phyloP scores from a whole-genome alignment of 1,140 invertebrate genomes.

The Pseudobourletiella spinata region DNA sequence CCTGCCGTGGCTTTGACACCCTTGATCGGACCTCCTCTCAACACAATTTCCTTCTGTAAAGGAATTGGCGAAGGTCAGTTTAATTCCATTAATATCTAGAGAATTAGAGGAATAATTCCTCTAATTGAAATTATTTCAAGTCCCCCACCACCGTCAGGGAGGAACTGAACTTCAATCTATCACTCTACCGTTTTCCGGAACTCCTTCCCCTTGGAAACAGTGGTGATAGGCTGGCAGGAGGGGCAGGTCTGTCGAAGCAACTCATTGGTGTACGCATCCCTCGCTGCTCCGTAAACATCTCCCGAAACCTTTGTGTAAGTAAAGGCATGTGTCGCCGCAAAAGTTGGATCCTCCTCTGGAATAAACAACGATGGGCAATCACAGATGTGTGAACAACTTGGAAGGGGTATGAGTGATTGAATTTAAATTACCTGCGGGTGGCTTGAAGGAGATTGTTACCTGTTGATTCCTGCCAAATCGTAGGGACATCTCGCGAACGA shows the following conservation, averaged over 20 bases:
- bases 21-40: background rate
- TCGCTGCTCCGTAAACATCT: background rate
- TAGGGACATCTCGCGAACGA: constrained; percentile 2
- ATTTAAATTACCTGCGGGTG: constrained; percentile 1
- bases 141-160: too few relatives aligned
- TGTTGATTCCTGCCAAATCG: constrained; percentile 7
- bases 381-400: too few relatives aligned
- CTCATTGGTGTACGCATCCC: background rate
- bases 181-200: constrained; percentile 26
- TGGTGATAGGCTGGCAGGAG: background rate
- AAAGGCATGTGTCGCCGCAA: constrained; percentile 14
- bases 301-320: too few relatives aligned
- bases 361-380: too few relatives aligned
- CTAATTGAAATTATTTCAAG: background rate
- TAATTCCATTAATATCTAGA: background rate
- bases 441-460: background rate
- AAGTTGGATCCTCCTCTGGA: constrained; percentile 15
- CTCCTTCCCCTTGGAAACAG: constrained; percentile 17
- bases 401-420: constrained; percentile 3
- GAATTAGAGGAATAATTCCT: background rate
- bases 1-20: constrained; percentile 12
- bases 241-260: constrained; percentile 24
- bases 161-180: too few relatives aligned
- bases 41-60: too few relatives aligned
- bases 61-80: background rate